A percentile compares a stretch with the other conserved stretches of the same genome.
phyloP scores from a whole-genome alignment of 2,888 invertebrate genomes.

The Liodrosophila aerea region DNA sequence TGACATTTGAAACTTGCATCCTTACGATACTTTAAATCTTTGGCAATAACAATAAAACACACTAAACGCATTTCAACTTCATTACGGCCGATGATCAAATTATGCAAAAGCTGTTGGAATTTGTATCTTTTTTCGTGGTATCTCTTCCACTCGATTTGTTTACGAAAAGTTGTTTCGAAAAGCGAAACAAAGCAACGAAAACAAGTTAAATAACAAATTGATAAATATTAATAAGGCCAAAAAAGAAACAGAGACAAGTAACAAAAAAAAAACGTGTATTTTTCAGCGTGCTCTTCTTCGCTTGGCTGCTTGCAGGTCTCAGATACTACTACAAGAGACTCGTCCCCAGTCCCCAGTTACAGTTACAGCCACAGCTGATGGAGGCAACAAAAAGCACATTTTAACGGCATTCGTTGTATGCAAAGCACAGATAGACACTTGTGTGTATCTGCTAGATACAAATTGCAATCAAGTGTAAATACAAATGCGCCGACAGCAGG shows the following conservation, averaged over 20 bases:
- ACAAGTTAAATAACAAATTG: constrained; percentile 74
- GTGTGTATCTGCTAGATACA: constrained; percentile 58
- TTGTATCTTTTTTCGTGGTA: constrained; percentile 8
- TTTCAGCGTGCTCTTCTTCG: constrained; percentile 21
- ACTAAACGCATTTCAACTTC: constrained; percentile 15
- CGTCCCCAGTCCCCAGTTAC: neutral
- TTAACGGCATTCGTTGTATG: constrained; percentile 58
- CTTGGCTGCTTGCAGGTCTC: constrained; percentile 39
- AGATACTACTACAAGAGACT: neutral
- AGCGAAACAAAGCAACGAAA: constrained; percentile 56
- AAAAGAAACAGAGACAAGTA: constrained; percentile 16
- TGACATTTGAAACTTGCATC: too few species aligned
- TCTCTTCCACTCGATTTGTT: constrained; percentile 13
- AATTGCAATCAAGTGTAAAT: constrained; percentile 69
- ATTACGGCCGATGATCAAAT: constrained; percentile 32
- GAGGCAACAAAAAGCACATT: constrained; percentile 19
- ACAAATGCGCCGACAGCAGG: constrained; percentile 54
- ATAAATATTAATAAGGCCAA: constrained; percentile 72
- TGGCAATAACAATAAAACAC: constrained; percentile 17
- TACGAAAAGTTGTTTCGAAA: constrained; percentile 53
- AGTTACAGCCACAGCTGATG: neutral
- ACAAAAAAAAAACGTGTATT: constrained; percentile 34
- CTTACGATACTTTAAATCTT: constrained; percentile 1
- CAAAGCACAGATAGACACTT: constrained; percentile 31
- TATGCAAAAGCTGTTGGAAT: constrained; percentile 46